Conservation (phyloP, 2,888 invertebrate genomes). For the Lochmaea crataegi region DNA sequence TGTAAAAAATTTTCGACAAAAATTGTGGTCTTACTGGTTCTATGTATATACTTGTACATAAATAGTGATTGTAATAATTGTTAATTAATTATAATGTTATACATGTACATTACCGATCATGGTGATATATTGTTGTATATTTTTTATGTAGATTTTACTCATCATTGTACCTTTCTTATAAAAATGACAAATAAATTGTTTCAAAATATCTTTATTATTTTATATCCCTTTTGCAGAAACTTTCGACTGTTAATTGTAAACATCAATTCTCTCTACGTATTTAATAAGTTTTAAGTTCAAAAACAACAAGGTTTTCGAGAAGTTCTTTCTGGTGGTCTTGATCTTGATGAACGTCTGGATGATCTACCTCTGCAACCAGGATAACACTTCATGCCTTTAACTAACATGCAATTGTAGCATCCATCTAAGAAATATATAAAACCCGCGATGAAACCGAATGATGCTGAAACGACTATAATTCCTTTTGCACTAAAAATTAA, state of each 20-base stretch:
- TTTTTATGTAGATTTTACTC: constrained; percentile 18
- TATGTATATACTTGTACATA: constrained; percentile 5
- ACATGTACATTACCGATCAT: constrained; percentile 11
- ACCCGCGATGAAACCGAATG: neutral
- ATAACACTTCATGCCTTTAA: neutral
- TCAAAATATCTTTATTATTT: constrained; percentile 10
- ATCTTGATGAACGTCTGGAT: neutral
- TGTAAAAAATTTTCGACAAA: neutral
- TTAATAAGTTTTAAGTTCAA: neutral
- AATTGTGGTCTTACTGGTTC: constrained; percentile 5
- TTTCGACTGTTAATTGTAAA: neutral
- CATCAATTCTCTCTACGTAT: too few relatives aligned
- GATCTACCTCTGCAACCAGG: constrained; percentile 5
- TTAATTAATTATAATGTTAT: constrained; percentile 18
- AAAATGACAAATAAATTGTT: constrained; percentile 14
- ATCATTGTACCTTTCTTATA: constrained; percentile 17
- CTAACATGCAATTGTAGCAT: neutral
- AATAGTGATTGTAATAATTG: constrained; percentile 5
- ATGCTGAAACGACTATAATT: neutral
- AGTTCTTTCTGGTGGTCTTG: neutral
- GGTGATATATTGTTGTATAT: constrained; percentile 18
- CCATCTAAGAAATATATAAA: neutral
- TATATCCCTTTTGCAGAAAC: neutral
- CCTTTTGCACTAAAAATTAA: neutral
- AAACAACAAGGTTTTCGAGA: neutral